A percentile compares a stretch with the other conserved stretches of the same genome.
These are phyloP conservation scores for Aspidiotus rigidus DNA, from an alignment of 2,888 invertebrate genomes.

Conservation along the genomic window DNA sequence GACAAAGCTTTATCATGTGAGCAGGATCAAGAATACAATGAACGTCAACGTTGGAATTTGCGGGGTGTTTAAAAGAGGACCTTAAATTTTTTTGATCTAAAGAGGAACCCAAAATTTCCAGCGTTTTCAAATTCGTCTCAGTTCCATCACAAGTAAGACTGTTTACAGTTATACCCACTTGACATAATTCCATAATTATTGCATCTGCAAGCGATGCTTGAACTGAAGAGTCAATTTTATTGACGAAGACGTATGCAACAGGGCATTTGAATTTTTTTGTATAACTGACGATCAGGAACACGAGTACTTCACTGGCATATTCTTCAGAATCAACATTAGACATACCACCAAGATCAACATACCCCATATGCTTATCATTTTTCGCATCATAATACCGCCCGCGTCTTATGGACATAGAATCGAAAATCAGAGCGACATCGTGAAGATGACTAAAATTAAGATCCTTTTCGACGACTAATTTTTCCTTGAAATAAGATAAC, in stretches of 20 bases:
- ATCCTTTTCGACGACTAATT: too few relatives aligned
- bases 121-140: slow-evolving; percentile 26
- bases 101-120: slow-evolving; percentile 15
- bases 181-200: slow-evolving; percentile 9
- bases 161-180: slow-evolving; percentile 13
- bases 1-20: slow-evolving; percentile 18
- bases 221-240: slow-evolving; percentile 19
- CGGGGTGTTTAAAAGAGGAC: slow-evolving; percentile 3
- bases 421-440: slow-evolving; percentile 4
- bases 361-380: too few relatives aligned
- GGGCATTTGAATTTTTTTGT: slow-evolving; percentile 23
- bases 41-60: neutral
- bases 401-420: too few relatives aligned
- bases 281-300: slow-evolving; percentile 7
- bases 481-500: neutral
- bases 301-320: slow-evolving; percentile 21
- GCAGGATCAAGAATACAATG: slow-evolving; percentile 11
- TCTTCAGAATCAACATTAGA: slow-evolving; percentile 16
- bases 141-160: slow-evolving; percentile 27
- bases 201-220: slow-evolving; percentile 14
- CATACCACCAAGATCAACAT: too few relatives aligned
- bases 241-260: slow-evolving; percentile 25
- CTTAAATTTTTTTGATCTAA: slow-evolving; percentile 13
- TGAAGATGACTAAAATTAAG: too few relatives aligned
- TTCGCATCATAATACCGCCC: too few relatives aligned